A percentile compares a stretch with the other conserved stretches of the same genome.
Conservation (phyloP, 2,113 vertebrate genomes). For the Pteronura brasiliensis region DNA sequence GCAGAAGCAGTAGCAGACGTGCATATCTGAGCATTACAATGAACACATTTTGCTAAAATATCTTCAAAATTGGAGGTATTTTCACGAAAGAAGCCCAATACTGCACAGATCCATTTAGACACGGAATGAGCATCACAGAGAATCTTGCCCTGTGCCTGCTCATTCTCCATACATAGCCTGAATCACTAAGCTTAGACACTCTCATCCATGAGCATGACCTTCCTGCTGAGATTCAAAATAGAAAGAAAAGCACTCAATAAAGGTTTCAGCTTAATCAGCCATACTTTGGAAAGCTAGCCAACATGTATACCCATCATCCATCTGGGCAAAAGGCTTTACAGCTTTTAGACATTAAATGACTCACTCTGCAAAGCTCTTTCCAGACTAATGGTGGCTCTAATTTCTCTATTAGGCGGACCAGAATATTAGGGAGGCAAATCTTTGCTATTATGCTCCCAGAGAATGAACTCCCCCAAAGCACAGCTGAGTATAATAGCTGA, state of each 20-base stretch:
- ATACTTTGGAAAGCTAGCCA: constrained; percentile 37
- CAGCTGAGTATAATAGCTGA: constrained; percentile 37
- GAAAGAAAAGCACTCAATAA: constrained; percentile 25
- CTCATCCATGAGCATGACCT: not conserved
- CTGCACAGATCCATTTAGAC: not conserved
- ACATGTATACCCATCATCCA: constrained; percentile 38
- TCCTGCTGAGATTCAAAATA: constrained; percentile 37
- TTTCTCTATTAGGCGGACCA: constrained; percentile 58
- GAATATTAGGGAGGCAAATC: constrained; percentile 62
- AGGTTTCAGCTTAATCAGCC: constrained; percentile 35
- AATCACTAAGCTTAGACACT: not conserved
- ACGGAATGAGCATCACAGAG: not conserved
- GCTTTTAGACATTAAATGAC: constrained; percentile 64
- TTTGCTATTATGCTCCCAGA: constrained; percentile 48
- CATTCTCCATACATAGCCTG: not conserved
- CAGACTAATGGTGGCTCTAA: constrained; percentile 60
- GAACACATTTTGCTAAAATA: not conserved
- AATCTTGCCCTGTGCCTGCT: not conserved
- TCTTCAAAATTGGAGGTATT: not conserved
- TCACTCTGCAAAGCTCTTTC: constrained; percentile 60
- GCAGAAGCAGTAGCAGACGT: not conserved
- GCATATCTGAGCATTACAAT: not conserved
- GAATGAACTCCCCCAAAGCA: constrained; percentile 56
- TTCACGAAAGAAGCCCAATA: not conserved
- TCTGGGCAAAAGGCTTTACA: constrained; percentile 53